phyloP scores from a whole-genome alignment of 2,888 invertebrate genomes.

The Penaeus monodon region DNA sequence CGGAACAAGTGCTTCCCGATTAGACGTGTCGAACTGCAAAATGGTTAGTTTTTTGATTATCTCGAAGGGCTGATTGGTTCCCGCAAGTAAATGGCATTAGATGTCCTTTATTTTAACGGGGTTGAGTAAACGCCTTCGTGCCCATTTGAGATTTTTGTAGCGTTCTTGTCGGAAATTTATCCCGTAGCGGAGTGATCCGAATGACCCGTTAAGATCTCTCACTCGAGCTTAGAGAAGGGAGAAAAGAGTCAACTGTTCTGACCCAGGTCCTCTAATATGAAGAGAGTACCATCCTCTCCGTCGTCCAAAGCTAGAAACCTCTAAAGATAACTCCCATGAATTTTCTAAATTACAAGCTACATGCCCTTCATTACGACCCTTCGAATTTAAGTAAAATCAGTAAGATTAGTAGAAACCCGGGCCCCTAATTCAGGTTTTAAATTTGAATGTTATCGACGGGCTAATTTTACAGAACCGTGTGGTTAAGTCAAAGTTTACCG shows the following conservation, averaged over 20 bases:
- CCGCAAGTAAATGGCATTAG: background rate
- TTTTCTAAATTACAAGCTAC: background rate
- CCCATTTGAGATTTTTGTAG: conserved; percentile 16
- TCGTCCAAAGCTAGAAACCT: conserved; percentile 10
- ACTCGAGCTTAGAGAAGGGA: too few relatives aligned
- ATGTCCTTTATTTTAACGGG: conserved; percentile 18
- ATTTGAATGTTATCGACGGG: background rate
- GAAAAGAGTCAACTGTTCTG: background rate
- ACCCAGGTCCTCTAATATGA: background rate
- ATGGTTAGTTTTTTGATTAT: conserved; percentile 23
- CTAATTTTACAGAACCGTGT: conserved; percentile 22
- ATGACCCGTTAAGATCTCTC: background rate
- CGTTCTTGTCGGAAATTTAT: conserved; percentile 20
- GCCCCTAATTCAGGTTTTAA: background rate
- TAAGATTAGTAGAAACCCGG: background rate
- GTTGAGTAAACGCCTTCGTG: conserved; percentile 25
- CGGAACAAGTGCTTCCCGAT: conserved; percentile 4
- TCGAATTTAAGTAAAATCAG: conserved; percentile 3
- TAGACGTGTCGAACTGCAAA: background rate
- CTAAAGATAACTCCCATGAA: background rate
- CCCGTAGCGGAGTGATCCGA: conserved; percentile 6
- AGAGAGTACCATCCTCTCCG: conserved; percentile 16
- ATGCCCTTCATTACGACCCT: background rate
- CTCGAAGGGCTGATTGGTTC: background rate
- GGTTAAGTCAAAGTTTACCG: background rate